phyloP scores from a whole-genome alignment of 2,113 vertebrate genomes.

The Rhineura floridana region DNA sequence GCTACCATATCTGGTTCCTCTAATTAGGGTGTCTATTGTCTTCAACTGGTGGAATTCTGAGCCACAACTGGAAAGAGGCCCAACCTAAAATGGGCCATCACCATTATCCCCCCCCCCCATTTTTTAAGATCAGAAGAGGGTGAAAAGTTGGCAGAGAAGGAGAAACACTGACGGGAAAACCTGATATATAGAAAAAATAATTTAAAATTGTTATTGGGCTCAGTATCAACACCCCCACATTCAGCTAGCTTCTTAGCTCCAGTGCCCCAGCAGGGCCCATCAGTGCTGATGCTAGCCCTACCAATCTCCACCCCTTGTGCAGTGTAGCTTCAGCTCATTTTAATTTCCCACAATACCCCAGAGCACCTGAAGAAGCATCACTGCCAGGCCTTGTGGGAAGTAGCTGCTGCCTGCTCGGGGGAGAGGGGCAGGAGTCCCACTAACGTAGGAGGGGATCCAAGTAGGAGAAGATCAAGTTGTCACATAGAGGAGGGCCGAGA shows the following conservation, averaged over 20 bases:
- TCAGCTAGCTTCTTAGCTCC: background rate
- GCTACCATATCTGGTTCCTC: background rate
- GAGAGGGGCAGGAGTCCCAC: background rate
- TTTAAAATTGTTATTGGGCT: background rate
- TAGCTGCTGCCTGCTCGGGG: background rate
- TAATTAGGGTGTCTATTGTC: background rate
- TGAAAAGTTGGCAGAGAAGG: background rate
- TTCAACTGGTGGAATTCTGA: background rate
- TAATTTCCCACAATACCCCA: background rate
- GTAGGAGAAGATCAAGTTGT: no score
- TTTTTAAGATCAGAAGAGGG: slow-evolving; percentile 33
- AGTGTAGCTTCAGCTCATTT: background rate
- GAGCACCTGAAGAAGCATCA: background rate
- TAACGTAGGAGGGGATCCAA: background rate
- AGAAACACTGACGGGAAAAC: background rate
- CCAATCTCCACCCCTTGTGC: accelerated
- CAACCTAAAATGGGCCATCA: background rate
- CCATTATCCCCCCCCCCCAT: background rate
- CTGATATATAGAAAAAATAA: background rate
- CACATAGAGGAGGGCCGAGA: no score
- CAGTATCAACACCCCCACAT: background rate
- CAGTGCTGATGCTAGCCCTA: background rate
- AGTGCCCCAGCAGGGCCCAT: background rate
- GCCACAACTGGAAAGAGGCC: background rate
- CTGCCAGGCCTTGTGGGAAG: no score